Evolutionary conservation across 2,797 vertebrate genomes (phyloP).

Genomic region (Mus caroli): DNA sequence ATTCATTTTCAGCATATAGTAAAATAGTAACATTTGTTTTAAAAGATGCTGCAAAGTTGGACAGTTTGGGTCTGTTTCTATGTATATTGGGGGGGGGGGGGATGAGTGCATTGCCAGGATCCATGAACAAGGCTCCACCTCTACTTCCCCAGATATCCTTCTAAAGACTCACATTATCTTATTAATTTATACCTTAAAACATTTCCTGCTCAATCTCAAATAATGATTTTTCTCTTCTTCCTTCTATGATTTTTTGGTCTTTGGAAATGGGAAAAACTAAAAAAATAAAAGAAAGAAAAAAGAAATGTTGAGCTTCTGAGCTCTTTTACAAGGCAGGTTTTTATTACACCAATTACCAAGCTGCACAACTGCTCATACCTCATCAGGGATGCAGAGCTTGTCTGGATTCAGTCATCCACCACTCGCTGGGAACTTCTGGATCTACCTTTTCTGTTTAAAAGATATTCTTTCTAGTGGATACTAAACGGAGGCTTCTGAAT

Average conservation of each 20-base stretch:
- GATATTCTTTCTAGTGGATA: constrained; percentile 27
- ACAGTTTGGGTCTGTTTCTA: neutral
- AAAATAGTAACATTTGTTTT: neutral
- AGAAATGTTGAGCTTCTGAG: neutral
- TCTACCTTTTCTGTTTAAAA: neutral
- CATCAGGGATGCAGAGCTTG: neutral
- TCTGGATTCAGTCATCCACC: neutral
- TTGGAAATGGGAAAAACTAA: constrained; percentile 43
- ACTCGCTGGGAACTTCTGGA: neutral
- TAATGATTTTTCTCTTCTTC: constrained; percentile 53
- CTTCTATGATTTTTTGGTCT: constrained; percentile 63
- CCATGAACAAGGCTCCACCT: neutral
- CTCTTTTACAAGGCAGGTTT: constrained; percentile 55
- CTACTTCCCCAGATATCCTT: neutral
- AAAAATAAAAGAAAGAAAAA: neutral
- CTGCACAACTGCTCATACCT: neutral
- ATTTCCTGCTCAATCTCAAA: constrained; percentile 38
- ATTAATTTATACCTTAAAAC: constrained; percentile 46
- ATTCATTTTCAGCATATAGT: neutral
- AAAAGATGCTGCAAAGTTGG: neutral
- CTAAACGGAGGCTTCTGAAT: neutral
- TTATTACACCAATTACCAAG: neutral
- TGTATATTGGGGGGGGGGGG: neutral
- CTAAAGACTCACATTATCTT: neutral
- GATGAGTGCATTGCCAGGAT: neutral